These are phyloP conservation scores for Pharmacophagus antenor DNA, from an alignment of 2,888 invertebrate genomes.

Conservation along the genomic window DNA sequence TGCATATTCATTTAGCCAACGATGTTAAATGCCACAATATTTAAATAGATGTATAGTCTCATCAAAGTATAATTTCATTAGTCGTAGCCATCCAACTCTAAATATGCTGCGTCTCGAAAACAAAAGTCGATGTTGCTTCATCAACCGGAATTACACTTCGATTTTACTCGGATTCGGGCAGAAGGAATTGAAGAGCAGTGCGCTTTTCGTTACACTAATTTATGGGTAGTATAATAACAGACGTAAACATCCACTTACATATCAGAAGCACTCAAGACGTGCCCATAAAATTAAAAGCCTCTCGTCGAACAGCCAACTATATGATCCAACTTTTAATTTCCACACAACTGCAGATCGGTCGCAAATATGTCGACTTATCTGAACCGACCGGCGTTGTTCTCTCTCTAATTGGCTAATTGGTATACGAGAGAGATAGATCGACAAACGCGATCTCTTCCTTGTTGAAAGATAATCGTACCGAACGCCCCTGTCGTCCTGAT, in stretches of 20 bases:
- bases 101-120: too few species aligned
- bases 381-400: constrained; percentile 56
- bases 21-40: too few species aligned
- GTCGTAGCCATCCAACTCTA: too few species aligned
- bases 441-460: constrained; percentile 72
- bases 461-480: constrained; percentile 62
- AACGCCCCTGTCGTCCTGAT: constrained; percentile 60
- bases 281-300: constrained; percentile 29
- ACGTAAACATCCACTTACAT: constrained; percentile 7
- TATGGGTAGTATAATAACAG: neutral
- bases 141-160: too few species aligned
- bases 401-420: constrained; percentile 80
- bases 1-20: too few species aligned
- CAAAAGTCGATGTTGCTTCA: too few species aligned
- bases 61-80: too few species aligned
- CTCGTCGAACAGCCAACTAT: constrained; percentile 40
- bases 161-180: neutral
- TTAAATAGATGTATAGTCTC: too few species aligned
- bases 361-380: constrained; percentile 61
- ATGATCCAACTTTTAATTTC: constrained; percentile 37
- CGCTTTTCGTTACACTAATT: neutral
- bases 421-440: constrained; percentile 71
- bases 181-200: neutral
- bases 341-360: constrained; percentile 35
- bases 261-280: constrained; percentile 1